These are phyloP conservation scores for Tapirus indicus DNA, from an alignment of 2,797 vertebrate species.

Conservation along the genomic window DNA sequence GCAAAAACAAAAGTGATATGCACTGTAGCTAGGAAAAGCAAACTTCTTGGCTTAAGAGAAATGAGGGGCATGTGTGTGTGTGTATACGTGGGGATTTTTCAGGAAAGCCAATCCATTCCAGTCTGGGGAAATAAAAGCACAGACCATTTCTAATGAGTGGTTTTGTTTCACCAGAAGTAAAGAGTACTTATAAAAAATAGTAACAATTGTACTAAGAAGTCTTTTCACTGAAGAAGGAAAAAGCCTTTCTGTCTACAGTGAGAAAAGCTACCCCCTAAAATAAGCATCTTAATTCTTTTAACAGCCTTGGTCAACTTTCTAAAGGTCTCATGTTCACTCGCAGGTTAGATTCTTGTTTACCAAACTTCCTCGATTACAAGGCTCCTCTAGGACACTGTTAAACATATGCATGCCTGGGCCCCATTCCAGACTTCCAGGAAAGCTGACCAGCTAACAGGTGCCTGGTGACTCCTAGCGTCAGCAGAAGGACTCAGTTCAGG, in stretches of 20 bases:
- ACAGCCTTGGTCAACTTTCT: background rate
- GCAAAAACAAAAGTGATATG: background rate
- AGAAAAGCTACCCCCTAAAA: slow-evolving; percentile 70
- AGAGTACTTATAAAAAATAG: background rate
- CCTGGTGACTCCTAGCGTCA: background rate
- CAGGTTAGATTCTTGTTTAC: background rate
- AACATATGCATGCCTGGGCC: background rate
- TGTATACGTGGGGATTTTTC: background rate
- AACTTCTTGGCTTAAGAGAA: slow-evolving; percentile 62
- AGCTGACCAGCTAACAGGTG: background rate
- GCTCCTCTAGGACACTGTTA: background rate
- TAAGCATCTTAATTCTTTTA: slow-evolving; percentile 41
- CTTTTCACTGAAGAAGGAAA: slow-evolving; percentile 41
- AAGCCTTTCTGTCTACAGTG: slow-evolving; percentile 20
- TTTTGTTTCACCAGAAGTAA: slow-evolving; percentile 67
- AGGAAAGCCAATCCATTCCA: slow-evolving; percentile 48
- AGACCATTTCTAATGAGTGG: slow-evolving; percentile 63
- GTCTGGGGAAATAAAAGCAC: slow-evolving; percentile 44
- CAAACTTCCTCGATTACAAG: slow-evolving; percentile 30
- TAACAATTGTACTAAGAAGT: slow-evolving; percentile 56
- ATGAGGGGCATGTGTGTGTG: background rate
- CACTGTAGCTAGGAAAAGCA: slow-evolving; percentile 44
- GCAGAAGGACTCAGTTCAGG: background rate
- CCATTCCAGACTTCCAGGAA: background rate
- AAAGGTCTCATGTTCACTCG: background rate